Evolutionary conservation across 2,797 vertebrate genomes (phyloP).

Genomic region (Chrysocyon brachyurus): DNA sequence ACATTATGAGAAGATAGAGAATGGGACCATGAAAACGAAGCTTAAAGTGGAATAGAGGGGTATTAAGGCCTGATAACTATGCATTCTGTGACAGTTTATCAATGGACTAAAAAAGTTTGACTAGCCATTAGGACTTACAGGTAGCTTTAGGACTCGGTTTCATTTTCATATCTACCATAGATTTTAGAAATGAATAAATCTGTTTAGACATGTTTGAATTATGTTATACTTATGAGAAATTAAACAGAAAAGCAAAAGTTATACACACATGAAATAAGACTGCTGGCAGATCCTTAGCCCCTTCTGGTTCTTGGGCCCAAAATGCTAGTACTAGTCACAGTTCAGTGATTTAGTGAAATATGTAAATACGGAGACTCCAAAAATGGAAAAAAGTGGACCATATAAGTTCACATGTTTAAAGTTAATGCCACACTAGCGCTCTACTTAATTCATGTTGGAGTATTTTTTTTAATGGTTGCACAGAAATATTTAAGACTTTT

Average conservation of each 20-base stretch:
- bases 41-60: not conserved
- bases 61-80: not conserved
- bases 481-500: not conserved
- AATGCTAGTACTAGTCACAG: not conserved
- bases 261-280: not conserved
- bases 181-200: conserved; percentile 48
- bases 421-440: not conserved
- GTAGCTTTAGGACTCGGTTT: conserved; percentile 1
- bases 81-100: not conserved
- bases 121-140: not conserved
- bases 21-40: not conserved
- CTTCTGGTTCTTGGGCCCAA: conserved; percentile 27
- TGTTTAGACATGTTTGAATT: not conserved
- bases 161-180: not conserved
- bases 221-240: not conserved
- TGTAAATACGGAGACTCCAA: conserved; percentile 6
- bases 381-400: not conserved
- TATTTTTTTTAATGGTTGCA: not conserved
- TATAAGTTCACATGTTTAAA: not conserved
- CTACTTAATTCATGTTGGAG: not conserved
- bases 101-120: not conserved
- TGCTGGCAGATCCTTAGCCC: not conserved
- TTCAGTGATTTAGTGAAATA: conserved; percentile 32
- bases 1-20: not conserved
- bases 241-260: conserved; percentile 49